Evolutionary conservation across 1,140 invertebrate species (phyloP).

Genomic region (Drosophila tani): DNA sequence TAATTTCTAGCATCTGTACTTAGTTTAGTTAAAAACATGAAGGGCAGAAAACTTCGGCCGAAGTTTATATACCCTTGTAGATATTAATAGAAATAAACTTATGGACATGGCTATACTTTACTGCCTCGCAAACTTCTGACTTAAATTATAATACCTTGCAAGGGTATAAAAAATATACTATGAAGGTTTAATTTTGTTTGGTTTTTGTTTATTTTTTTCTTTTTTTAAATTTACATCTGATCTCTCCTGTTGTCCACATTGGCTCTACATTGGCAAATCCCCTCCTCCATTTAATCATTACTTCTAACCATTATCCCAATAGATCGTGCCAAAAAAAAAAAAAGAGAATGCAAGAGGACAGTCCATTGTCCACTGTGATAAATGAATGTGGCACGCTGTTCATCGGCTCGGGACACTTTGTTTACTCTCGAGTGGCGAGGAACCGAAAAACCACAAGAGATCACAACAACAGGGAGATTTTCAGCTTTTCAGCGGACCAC

Average conservation of each 20-base stretch:
- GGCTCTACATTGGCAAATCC: slow-evolving; percentile 6
- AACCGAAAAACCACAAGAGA: slow-evolving; percentile 42
- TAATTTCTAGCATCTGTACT: too few relatives aligned
- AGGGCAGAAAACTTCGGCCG: too few relatives aligned
- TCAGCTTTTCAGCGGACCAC: slow-evolving; percentile 74
- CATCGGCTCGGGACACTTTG: slow-evolving; percentile 55
- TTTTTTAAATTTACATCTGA: background rate
- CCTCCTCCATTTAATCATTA: background rate
- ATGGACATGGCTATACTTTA: too few relatives aligned
- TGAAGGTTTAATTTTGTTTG: too few relatives aligned
- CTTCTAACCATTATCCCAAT: slow-evolving; percentile 20
- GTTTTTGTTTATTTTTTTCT: too few relatives aligned
- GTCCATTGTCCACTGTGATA: slow-evolving; percentile 55
- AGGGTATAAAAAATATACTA: too few relatives aligned
- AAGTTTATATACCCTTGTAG: too few relatives aligned
- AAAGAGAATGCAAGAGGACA: background rate
- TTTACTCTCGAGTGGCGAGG: slow-evolving; percentile 63
- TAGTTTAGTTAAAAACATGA: too few relatives aligned
- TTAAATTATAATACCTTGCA: too few relatives aligned
- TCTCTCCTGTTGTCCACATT: slow-evolving; percentile 3
- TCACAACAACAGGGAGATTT: slow-evolving; percentile 57
- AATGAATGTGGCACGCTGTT: slow-evolving; percentile 53
- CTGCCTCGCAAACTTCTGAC: too few relatives aligned
- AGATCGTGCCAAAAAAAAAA: slow-evolving; percentile 65
- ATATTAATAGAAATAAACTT: too few relatives aligned